Evolutionary conservation across 2,888 invertebrate genomes (phyloP).

Genomic region (Nymphalis c-album): DNA sequence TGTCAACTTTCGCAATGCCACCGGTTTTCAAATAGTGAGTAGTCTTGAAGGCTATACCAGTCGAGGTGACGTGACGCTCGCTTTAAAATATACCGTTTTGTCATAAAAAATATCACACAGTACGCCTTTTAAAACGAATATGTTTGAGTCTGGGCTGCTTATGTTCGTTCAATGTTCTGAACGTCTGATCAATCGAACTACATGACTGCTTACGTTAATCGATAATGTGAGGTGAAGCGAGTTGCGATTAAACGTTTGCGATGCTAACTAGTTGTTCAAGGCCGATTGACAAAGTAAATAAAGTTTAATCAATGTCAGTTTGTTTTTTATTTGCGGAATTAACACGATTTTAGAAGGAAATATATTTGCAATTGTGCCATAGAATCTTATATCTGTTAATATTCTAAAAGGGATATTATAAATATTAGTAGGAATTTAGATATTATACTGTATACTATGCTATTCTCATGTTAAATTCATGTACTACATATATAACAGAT

Average conservation of each 20-base stretch:
- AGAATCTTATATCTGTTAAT: too few species aligned
- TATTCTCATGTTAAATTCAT: too few species aligned
- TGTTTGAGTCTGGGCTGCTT: background rate
- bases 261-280: slow-evolving; percentile 8
- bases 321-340: background rate
- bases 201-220: background rate
- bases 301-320: background rate
- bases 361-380: background rate
- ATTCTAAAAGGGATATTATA: too few species aligned
- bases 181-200: background rate
- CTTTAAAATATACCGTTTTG: slow-evolving; percentile 33
- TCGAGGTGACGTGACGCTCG: slow-evolving; percentile 41
- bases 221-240: background rate
- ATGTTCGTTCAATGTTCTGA: background rate
- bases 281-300: slow-evolving; percentile 5
- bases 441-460: too few species aligned
- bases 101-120: slow-evolving; percentile 21
- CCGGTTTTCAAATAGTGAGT: slow-evolving; percentile 69
- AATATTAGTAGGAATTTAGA: too few species aligned
- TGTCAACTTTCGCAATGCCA: slow-evolving; percentile 79
- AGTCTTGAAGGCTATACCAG: slow-evolving; percentile 66
- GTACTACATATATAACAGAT: too few species aligned
- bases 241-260: slow-evolving; percentile 2
- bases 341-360: background rate
- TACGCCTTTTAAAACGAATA: slow-evolving; percentile 10